Base-by-base conservation (phyloP, 2,113 vertebrate genomes). In the Galbula dea region DNA sequence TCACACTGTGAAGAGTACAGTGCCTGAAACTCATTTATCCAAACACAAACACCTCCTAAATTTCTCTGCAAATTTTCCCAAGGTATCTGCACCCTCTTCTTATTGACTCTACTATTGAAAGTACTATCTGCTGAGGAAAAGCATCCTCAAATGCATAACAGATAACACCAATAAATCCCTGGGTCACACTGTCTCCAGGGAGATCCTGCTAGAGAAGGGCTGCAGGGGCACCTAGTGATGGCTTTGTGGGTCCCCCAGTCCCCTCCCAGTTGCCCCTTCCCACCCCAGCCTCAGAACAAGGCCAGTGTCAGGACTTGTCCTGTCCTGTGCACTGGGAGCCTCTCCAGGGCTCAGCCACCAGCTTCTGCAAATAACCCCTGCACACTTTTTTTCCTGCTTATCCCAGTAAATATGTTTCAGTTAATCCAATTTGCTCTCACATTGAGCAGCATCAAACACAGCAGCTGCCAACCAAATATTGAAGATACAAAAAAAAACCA, bases 351-450 rank as follows among this genome's bases (percentile, higher is more conserved):
- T 37, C 80, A 68, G 39, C 8, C 62, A 67, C n/a, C 4, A 0
- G 16, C 36, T 73, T 41, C 79, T 62, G 16, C 68, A 58, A 29
- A 74, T 34, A 73, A 3, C 32, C 27, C 54, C 48, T 4, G 11
- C 8, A 5, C 55, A 27, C 32, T 4, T 46, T 21, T 36, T 4
- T 4, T 5, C 16, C 39, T 62, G 58, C 63, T 89, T 82, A 49
- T 75, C n/a, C 89, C 74, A 52, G 66, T 94, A 87, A 95, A 94
- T 71, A 51, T 11, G 49, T 92, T 92, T 52, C 87, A 65, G 24
- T 83, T 95, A 87, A 95, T 95, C 74, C 91, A 95, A 92, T 95
- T 95, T 95, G 74, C 78, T 94, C 71, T 61, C 65, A 16, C 69
- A 85, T 41, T 52, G 66, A 94, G 66, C 37, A 18, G 3, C 45